Conservation (phyloP, 1,140 invertebrate genomes). For the Drosophila setifemur region DNA sequence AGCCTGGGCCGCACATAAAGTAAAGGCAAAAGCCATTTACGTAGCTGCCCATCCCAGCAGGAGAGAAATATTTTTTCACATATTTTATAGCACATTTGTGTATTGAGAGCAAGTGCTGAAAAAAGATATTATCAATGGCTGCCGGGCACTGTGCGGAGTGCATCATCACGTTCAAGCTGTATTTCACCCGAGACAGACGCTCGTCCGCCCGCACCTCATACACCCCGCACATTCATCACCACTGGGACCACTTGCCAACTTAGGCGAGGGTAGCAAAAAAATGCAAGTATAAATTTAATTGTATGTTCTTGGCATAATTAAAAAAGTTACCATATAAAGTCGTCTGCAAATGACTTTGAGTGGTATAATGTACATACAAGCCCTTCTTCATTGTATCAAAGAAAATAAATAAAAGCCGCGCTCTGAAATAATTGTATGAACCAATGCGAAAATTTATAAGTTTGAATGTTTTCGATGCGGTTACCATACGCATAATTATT, state of each 20-base stretch:
- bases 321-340: conserved; percentile 49
- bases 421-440: no score
- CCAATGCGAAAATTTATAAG: no score
- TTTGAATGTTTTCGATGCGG: no score
- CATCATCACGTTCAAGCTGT: conserved; percentile 61
- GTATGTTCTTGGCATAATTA: conserved; percentile 54
- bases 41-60: conserved; percentile 22
- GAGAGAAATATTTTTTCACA: conserved; percentile 67
- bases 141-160: conserved; percentile 36
- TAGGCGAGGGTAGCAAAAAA: conserved; percentile 40
- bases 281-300: conserved; percentile 38
- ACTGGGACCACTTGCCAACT: conserved; percentile 10
- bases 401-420: no score
- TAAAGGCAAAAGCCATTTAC: conserved; percentile 76
- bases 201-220: neutral
- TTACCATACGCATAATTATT: no score
- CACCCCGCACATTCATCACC: no score
- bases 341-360: conserved; percentile 22
- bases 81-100: conserved; percentile 79
- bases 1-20: conserved; percentile 38
- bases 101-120: conserved; percentile 74
- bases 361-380: conserved; percentile 1
- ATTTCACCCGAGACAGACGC: conserved; percentile 36
- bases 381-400: neutral
- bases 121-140: conserved; percentile 67